These are phyloP conservation scores for Enteromius paludinosus DNA, from an alignment of 2,797 vertebrate genomes.

Conservation along the genomic window DNA sequence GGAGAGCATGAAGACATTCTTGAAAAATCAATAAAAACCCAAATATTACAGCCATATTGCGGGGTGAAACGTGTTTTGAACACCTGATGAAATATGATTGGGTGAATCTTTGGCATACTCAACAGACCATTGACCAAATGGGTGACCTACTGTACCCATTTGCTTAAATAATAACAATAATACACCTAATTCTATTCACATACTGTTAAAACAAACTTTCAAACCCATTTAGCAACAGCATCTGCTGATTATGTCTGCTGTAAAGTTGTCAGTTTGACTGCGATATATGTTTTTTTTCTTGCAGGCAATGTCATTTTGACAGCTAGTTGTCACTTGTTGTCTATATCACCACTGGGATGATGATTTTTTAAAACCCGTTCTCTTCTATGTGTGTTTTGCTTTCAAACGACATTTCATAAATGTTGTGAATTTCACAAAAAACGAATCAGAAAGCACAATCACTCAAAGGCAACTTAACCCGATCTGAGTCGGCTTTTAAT, in stretches of 20 bases:
- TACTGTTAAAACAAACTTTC: background rate
- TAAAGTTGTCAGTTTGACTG: constrained; percentile 27
- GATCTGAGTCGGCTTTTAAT: background rate
- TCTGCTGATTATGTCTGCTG: constrained; percentile 1
- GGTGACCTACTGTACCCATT: background rate
- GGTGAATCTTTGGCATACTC: background rate
- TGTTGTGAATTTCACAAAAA: background rate
- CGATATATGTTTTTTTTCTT: constrained; percentile 28
- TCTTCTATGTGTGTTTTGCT: background rate
- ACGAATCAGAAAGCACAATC: background rate
- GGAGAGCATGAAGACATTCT: background rate
- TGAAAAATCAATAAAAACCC: constrained; percentile 3
- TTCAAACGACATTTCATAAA: background rate
- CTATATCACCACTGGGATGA: background rate
- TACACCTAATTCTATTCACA: background rate
- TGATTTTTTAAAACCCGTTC: background rate
- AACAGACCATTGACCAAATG: background rate
- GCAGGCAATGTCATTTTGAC: constrained; percentile 33
- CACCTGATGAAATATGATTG: background rate
- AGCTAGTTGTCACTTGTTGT: constrained; percentile 39
- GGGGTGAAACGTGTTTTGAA: background rate
- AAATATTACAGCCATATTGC: background rate
- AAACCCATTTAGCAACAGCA: background rate
- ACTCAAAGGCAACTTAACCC: constrained; percentile 7
- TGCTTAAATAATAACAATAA: background rate